Percentiles rank a stretch among this genome's conserved stretches.
Evolutionary conservation across 2,797 vertebrate species (phyloP).

Genomic region (Gastrophryne carolinensis): DNA sequence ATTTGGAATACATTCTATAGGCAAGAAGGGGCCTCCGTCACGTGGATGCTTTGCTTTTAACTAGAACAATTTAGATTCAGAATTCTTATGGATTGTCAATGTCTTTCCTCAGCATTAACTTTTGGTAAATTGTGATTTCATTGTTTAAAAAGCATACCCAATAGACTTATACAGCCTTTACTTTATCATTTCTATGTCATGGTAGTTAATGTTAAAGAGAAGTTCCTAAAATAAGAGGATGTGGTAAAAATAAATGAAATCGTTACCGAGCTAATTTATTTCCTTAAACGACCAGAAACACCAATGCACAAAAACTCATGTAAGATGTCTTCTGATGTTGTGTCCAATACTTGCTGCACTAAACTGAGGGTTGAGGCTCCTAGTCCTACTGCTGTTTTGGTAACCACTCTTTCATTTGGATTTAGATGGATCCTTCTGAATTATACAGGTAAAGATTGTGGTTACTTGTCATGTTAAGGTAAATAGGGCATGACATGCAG

Average conservation of each 20-base stretch:
- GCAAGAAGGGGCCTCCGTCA: slow-evolving; percentile 6
- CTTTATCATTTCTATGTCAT: background rate
- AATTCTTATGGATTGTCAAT: background rate
- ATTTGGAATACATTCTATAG: slow-evolving; percentile 39
- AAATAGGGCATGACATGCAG: too few relatives aligned
- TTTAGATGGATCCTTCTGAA: too few relatives aligned
- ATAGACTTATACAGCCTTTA: background rate
- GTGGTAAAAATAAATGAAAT: background rate
- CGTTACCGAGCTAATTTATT: background rate
- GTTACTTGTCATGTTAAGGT: too few relatives aligned
- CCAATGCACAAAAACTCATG: too few relatives aligned
- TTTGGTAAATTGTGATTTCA: background rate
- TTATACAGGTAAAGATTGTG: too few relatives aligned
- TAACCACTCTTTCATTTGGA: too few relatives aligned
- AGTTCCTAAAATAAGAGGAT: background rate
- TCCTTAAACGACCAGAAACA: too few relatives aligned
- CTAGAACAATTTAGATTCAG: background rate
- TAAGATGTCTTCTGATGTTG: too few relatives aligned
- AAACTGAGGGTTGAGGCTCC: too few relatives aligned
- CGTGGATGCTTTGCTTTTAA: background rate
- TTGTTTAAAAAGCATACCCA: background rate
- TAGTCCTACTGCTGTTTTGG: too few relatives aligned
- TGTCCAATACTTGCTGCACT: too few relatives aligned
- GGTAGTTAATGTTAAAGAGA: background rate
- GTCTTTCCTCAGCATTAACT: background rate